Evolutionary conservation across 2,888 invertebrate species (phyloP).

Genomic region (Antheraea assamensis): DNA sequence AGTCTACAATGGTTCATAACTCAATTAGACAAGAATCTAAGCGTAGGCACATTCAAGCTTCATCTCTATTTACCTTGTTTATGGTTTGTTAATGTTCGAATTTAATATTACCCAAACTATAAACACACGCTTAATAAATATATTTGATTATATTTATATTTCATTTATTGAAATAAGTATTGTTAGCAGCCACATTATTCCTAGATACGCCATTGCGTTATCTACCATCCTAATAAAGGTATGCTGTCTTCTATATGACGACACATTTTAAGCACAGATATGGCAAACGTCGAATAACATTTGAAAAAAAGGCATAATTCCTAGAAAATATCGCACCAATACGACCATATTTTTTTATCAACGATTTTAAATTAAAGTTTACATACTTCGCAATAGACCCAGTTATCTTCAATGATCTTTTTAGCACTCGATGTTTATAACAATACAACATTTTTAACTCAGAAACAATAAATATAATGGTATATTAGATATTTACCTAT

Average conservation of each 20-base stretch:
- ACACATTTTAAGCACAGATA: too few relatives aligned
- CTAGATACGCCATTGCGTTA: not conserved
- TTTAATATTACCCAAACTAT: not conserved
- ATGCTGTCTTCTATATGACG: not conserved
- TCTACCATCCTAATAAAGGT: not conserved
- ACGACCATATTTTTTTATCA: not conserved
- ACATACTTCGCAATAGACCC: not conserved
- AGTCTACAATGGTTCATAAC: slow-evolving; percentile 48
- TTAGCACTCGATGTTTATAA: not conserved
- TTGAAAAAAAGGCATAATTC: not conserved
- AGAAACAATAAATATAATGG: too few relatives aligned
- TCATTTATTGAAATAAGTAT: not conserved
- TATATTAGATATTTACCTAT: too few relatives aligned
- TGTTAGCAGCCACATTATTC: not conserved
- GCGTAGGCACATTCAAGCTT: slow-evolving; percentile 32
- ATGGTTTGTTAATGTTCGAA: not conserved
- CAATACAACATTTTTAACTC: too few relatives aligned
- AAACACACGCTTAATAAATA: not conserved
- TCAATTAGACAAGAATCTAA: slow-evolving; percentile 35
- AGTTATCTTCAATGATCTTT: not conserved
- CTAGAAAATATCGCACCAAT: not conserved
- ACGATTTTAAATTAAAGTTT: not conserved
- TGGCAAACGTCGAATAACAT: too few relatives aligned
- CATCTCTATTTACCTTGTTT: slow-evolving; percentile 11
- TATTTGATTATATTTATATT: not conserved